These are phyloP conservation scores for Melanotaenia boesemani DNA, from an alignment of 2,797 vertebrate genomes.

Conservation along the genomic window DNA sequence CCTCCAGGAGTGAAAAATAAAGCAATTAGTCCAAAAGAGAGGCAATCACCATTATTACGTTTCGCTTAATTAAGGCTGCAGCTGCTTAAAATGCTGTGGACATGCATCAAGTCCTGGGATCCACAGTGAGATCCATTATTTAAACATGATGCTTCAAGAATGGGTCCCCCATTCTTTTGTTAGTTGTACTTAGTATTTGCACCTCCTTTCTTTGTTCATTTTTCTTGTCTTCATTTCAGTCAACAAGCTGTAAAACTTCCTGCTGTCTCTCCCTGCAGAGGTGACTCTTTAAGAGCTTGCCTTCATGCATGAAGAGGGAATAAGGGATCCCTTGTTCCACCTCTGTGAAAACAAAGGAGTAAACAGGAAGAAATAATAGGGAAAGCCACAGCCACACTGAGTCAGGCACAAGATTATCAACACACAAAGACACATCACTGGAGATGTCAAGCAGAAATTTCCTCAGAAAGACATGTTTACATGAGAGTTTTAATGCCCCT, in stretches of 20 bases:
- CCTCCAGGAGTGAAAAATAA: too few species aligned
- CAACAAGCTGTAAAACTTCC: constrained; percentile 24
- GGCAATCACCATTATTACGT: too few species aligned
- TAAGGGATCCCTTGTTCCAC: constrained; percentile 53
- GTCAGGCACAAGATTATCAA: constrained; percentile 22
- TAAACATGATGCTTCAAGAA: too few species aligned
- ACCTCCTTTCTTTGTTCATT: constrained; percentile 1
- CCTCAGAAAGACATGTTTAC: too few species aligned
- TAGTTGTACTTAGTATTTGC: neutral
- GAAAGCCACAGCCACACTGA: constrained; percentile 12
- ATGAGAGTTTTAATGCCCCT: too few species aligned
- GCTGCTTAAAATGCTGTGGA: too few species aligned
- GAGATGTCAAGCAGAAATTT: neutral
- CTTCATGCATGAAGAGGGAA: constrained; percentile 71
- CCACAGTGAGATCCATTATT: too few species aligned
- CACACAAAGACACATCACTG: neutral
- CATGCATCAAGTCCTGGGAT: too few species aligned
- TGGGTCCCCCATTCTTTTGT: neutral
- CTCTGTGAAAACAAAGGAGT: constrained; percentile 47
- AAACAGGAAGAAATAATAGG: constrained; percentile 43
- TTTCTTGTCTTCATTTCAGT: constrained; percentile 13
- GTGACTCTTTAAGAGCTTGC: constrained; percentile 51
- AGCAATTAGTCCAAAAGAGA: too few species aligned
- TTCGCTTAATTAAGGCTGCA: too few species aligned
- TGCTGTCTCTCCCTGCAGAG: constrained; percentile 28